Evolutionary conservation across 64 coral and sea anemone genomes (phyloP).

Genomic region (Actinia tenebrosa): DNA sequence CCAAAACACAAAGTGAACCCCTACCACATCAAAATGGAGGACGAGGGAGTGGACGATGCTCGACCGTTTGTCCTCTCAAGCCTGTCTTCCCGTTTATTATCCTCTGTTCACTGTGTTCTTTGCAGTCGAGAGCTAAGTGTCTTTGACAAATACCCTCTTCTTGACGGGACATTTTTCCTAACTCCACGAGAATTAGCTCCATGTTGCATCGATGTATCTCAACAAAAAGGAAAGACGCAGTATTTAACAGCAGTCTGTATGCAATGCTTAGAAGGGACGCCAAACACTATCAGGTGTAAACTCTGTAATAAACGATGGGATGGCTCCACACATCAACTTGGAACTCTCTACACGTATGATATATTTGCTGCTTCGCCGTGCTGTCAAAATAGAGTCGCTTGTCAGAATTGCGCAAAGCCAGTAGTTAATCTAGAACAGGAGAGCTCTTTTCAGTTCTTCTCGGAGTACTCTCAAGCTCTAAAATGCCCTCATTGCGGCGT

Average conservation of each 20-base stretch:
- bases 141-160: slow-evolving; percentile 95
- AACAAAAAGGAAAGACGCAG: slow-evolving; percentile 63
- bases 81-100: slow-evolving; percentile 59
- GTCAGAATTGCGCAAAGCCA: slow-evolving; percentile 87
- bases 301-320: slow-evolving; percentile 91
- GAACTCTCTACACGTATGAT: slow-evolving; percentile 91
- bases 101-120: slow-evolving; percentile 75
- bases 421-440: slow-evolving; percentile 62
- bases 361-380: slow-evolving; percentile 97
- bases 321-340: slow-evolving; percentile 89
- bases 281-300: slow-evolving; percentile 87
- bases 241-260: slow-evolving; percentile 92
- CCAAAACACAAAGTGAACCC: slow-evolving; percentile 97
- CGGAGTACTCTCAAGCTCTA: slow-evolving; percentile 81
- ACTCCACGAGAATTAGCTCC: slow-evolving; percentile 72
- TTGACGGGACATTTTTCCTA: slow-evolving; percentile 96
- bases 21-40: slow-evolving; percentile 99
- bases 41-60: slow-evolving; percentile 84
- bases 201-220: slow-evolving; percentile 73
- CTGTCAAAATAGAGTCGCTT: slow-evolving; percentile 80
- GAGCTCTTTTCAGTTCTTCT: slow-evolving; percentile 73
- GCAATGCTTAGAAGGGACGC: slow-evolving; percentile 89
- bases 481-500: slow-evolving; percentile 94
- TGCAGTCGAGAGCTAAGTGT: slow-evolving; percentile 82
- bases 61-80: slow-evolving; percentile 83